A percentile compares a stretch with the other conserved stretches of the same genome.
Conservation (phyloP, 1,140 invertebrate genomes). For the Samia ricini region DNA sequence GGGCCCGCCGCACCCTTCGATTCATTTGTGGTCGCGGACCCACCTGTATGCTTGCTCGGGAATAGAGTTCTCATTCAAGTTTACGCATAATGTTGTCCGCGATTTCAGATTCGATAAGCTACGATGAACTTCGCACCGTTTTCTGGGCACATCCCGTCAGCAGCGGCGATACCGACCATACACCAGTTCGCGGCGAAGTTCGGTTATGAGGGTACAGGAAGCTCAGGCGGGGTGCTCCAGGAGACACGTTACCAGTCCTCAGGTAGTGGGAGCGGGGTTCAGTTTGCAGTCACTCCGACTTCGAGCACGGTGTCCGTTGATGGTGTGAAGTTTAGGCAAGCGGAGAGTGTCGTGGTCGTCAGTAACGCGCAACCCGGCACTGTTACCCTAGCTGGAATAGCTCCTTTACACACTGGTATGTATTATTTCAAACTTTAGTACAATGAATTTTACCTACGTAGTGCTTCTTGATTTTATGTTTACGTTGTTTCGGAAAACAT, state of each 20-base stretch:
- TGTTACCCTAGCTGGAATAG: constrained; percentile 52
- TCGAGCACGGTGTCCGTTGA: constrained; percentile 57
- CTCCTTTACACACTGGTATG: constrained; percentile 58
- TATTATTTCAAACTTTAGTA: not conserved
- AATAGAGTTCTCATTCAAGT: constrained; percentile 21
- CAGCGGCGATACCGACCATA: constrained; percentile 54
- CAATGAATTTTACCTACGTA: too few relatives aligned
- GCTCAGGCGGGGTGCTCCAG: constrained; percentile 47
- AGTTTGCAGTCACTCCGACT: constrained; percentile 50
- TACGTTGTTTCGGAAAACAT: too few relatives aligned
- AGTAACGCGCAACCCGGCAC: constrained; percentile 63
- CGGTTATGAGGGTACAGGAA: constrained; percentile 54
- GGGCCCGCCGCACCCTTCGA: constrained; percentile 53
- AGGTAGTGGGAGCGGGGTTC: constrained; percentile 35
- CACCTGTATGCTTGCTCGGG: constrained; percentile 23
- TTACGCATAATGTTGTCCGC: constrained; percentile 29
- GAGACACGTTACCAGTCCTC: constrained; percentile 52
- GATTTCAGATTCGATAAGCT: constrained; percentile 36
- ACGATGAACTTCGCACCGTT: constrained; percentile 69
- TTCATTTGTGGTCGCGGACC: constrained; percentile 26
- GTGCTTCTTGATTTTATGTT: too few relatives aligned
- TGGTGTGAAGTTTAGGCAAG: constrained; percentile 72
- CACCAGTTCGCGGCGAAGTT: constrained; percentile 71
- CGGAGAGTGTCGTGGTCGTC: constrained; percentile 69
- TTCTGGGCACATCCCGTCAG: constrained; percentile 60